A percentile compares a stretch with the other conserved stretches of the same genome.
These are phyloP conservation scores for Rhincodon typus DNA, from an alignment of 2,797 vertebrate genomes.

Conservation along the genomic window DNA sequence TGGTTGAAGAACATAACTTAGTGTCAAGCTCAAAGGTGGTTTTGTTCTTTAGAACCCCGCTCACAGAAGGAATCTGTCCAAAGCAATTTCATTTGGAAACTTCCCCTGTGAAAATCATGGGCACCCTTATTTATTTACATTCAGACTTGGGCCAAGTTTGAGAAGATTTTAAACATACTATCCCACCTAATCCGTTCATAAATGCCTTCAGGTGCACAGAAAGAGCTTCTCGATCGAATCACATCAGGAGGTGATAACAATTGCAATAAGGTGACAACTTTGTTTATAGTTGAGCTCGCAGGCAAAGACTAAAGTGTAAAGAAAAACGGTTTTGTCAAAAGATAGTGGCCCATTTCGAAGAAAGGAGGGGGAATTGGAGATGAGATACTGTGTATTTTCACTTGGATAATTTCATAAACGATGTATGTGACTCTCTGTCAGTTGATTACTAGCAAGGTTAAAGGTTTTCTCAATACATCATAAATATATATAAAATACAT, in stretches of 20 bases:
- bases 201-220: background rate
- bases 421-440: background rate
- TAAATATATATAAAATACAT: too few relatives aligned
- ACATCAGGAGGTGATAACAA: background rate
- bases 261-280: background rate
- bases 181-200: background rate
- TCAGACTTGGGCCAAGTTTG: background rate
- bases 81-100: background rate
- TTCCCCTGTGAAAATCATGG: background rate
- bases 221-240: background rate
- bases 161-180: conserved; percentile 6
- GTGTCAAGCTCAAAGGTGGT: background rate
- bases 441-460: background rate
- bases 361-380: background rate
- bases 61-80: background rate
- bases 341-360: background rate
- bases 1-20: background rate
- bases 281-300: background rate
- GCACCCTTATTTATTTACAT: background rate
- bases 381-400: background rate
- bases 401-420: background rate
- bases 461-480: background rate
- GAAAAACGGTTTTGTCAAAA: background rate
- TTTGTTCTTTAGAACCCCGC: background rate
- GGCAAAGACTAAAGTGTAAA: background rate